These are phyloP conservation scores for Merodon equestris DNA, from an alignment of 2,888 invertebrate species.

Conservation along the genomic window DNA sequence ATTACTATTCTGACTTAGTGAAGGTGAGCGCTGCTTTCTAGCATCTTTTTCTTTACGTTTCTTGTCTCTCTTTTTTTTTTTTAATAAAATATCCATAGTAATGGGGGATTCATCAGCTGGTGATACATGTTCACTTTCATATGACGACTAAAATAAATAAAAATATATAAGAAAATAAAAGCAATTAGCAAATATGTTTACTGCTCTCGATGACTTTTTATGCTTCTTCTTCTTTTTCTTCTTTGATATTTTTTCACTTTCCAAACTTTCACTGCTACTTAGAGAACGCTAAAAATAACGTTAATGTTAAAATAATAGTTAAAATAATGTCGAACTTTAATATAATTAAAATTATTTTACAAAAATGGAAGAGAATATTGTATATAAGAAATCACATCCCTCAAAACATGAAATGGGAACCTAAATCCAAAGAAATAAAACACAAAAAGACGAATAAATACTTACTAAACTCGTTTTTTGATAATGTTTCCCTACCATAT, in stretches of 20 bases:
- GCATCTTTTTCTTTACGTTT: slow-evolving; percentile 79
- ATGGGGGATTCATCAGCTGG: slow-evolving; percentile 68
- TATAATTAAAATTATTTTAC: background rate
- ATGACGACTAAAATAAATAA: slow-evolving; percentile 78
- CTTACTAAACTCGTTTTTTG: too few species aligned
- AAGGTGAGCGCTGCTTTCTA: slow-evolving; percentile 76
- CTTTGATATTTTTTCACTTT: slow-evolving; percentile 76
- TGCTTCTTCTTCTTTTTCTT: slow-evolving; percentile 79
- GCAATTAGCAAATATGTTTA: slow-evolving; percentile 57
- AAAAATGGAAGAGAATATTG: too few species aligned
- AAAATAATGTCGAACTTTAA: too few species aligned
- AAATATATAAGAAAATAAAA: slow-evolving; percentile 13
- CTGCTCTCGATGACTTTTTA: slow-evolving; percentile 75
- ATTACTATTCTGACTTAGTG: slow-evolving; percentile 78
- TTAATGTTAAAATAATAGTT: too few species aligned
- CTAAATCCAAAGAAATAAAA: too few species aligned
- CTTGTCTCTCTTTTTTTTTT: slow-evolving; percentile 79
- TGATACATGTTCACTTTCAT: slow-evolving; percentile 77
- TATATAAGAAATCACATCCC: too few species aligned
- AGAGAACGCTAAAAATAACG: slow-evolving; percentile 73
- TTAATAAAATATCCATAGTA: slow-evolving; percentile 72
- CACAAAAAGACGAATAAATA: too few species aligned
- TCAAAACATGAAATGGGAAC: too few species aligned
- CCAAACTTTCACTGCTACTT: slow-evolving; percentile 76
- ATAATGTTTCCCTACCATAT: too few species aligned